A percentile compares a stretch with the other conserved stretches of the same genome.
Conservation (phyloP, 2,113 vertebrate genomes). For the Alectura lathami region DNA sequence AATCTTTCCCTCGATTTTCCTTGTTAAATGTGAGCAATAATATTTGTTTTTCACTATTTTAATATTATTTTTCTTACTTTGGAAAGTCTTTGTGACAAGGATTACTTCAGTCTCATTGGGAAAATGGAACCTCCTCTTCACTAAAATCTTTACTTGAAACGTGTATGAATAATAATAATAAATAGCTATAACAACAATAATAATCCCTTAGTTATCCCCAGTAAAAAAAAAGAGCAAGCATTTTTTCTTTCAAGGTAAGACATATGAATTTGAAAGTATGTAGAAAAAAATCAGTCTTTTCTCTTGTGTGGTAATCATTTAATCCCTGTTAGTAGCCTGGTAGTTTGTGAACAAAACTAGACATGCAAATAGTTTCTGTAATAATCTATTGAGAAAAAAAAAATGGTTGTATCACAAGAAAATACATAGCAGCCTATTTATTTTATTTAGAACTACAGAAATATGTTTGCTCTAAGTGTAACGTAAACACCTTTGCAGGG, state of each 20-base stretch:
- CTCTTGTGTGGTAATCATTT: neutral
- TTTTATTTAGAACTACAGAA: neutral
- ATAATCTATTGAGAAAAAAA: neutral
- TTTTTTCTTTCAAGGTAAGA: neutral
- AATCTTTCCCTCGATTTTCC: neutral
- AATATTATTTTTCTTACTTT: neutral
- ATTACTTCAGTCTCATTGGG: neutral
- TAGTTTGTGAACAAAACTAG: neutral
- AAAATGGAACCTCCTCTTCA: neutral
- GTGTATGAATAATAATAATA: neutral
- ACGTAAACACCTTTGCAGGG: neutral
- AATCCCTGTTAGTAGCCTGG: neutral
- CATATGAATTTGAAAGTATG: neutral
- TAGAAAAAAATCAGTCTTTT: neutral
- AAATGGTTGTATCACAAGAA: neutral
- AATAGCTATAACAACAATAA: neutral
- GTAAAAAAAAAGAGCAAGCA: neutral
- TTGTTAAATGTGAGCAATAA: neutral
- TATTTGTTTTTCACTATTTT: neutral
- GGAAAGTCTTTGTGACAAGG: neutral
- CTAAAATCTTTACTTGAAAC: neutral
- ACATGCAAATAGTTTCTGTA: neutral
- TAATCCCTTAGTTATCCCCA: neutral
- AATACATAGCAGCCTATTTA: neutral
- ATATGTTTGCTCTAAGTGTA: conserved; percentile 7